Percentiles rank a stretch among this genome's conserved stretches.
These are phyloP conservation scores for Odontesthes bonariensis DNA, from an alignment of 2,113 vertebrate species.

Conservation along the genomic window DNA sequence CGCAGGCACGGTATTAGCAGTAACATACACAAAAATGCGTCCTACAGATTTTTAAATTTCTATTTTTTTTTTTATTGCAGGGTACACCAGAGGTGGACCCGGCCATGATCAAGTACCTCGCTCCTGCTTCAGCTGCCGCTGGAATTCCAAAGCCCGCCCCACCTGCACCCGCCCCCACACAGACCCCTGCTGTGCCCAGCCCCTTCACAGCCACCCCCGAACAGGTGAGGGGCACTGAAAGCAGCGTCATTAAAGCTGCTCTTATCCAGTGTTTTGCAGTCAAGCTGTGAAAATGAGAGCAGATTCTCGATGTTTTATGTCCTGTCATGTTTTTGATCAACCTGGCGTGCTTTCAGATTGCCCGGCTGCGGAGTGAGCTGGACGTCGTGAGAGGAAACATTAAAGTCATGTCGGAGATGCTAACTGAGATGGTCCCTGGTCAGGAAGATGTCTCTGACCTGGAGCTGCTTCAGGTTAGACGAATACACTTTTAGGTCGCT, in stretches of 20 bases:
- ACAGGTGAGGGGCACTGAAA: constrained; percentile 84
- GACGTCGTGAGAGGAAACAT: constrained; percentile 96
- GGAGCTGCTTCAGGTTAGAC: constrained; percentile 92
- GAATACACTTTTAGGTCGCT: neutral
- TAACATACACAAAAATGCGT: neutral
- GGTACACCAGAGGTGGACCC: constrained; percentile 96
- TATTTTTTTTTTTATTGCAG: constrained; percentile 70
- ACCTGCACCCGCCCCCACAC: constrained; percentile 25
- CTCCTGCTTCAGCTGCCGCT: constrained; percentile 63
- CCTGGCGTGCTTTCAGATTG: constrained; percentile 83
- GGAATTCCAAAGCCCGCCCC: constrained; percentile 48
- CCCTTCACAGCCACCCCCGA: constrained; percentile 93
- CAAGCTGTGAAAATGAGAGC: neutral
- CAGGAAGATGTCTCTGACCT: constrained; percentile 95
- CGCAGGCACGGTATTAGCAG: neutral
- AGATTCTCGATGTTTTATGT: neutral
- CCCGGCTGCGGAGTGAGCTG: constrained; percentile 93
- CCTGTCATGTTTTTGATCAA: neutral
- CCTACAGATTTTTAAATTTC: too few species aligned
- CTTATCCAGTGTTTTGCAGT: neutral
- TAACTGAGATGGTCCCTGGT: constrained; percentile 96
- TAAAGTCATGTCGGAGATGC: constrained; percentile 99
- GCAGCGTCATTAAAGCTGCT: neutral
- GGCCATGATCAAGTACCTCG: constrained; percentile 88
- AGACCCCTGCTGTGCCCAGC: constrained; percentile 73